Conservation (phyloP, 2,888 invertebrate species). For the Ophioninae sp. region DNA sequence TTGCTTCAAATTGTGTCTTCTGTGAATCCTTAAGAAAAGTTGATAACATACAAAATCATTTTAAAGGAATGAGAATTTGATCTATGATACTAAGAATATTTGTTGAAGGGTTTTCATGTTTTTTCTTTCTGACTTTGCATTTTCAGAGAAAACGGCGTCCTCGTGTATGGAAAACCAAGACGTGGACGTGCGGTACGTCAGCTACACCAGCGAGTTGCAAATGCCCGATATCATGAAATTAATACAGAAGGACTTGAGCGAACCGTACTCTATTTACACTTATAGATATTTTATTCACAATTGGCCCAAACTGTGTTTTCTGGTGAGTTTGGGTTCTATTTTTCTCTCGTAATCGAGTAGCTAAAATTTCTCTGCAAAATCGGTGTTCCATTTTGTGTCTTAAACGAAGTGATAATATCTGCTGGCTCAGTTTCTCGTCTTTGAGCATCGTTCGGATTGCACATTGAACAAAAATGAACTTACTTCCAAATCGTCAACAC, state of each 20-base stretch:
- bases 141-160: conserved; percentile 71
- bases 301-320: conserved; percentile 99
- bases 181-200: conserved; percentile 84
- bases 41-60: neutral
- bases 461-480: neutral
- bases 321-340: conserved; percentile 84
- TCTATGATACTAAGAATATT: neutral
- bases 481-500: neutral
- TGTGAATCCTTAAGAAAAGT: neutral
- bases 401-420: too few species aligned
- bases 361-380: too few species aligned
- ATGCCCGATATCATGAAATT: conserved; percentile 99
- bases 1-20: neutral
- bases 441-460: too few species aligned
- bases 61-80: neutral
- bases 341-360: neutral
- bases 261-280: conserved; percentile 99
- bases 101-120: conserved; percentile 28
- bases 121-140: conserved; percentile 30
- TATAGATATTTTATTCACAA: conserved; percentile 99
- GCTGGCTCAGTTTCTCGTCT: too few species aligned
- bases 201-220: conserved; percentile 97
- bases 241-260: conserved; percentile 99
- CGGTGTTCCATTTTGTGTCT: too few species aligned
- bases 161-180: conserved; percentile 71